phyloP scores from a whole-genome alignment of 2,113 vertebrate genomes.

The Nothocercus julius region DNA sequence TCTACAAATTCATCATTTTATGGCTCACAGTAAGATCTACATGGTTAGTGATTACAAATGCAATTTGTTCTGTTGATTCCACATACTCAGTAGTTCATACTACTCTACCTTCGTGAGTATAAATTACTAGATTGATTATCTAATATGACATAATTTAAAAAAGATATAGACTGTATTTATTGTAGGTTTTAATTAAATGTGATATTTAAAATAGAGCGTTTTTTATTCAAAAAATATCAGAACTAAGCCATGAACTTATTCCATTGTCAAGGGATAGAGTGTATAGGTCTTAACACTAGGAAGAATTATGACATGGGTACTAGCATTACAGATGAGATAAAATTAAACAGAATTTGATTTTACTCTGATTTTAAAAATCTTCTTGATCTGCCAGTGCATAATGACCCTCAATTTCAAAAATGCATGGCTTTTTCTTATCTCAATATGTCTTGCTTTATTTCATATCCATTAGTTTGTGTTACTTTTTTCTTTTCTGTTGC shows the following conservation, averaged over 20 bases:
- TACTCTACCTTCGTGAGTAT: background rate
- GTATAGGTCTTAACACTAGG: background rate
- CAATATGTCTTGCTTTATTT: background rate
- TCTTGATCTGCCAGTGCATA: background rate
- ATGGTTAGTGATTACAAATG: fast-evolving
- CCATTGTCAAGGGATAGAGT: background rate
- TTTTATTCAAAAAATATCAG: background rate
- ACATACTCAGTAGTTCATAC: background rate
- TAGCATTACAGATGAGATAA: background rate
- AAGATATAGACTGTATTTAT: background rate
- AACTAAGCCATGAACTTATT: background rate
- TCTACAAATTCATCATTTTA: background rate
- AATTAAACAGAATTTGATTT: background rate
- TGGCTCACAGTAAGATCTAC: background rate
- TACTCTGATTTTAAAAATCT: background rate
- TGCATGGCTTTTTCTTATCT: background rate
- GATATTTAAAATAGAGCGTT: fast-evolving
- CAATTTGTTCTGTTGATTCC: background rate
- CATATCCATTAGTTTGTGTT: background rate
- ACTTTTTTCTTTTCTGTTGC: background rate
- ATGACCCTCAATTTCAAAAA: background rate
- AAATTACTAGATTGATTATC: background rate
- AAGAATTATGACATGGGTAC: background rate
- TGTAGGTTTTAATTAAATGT: background rate
- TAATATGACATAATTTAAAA: background rate